Conservation (phyloP, 2,888 invertebrate genomes). For the Brachypalpus laphriformis region DNA sequence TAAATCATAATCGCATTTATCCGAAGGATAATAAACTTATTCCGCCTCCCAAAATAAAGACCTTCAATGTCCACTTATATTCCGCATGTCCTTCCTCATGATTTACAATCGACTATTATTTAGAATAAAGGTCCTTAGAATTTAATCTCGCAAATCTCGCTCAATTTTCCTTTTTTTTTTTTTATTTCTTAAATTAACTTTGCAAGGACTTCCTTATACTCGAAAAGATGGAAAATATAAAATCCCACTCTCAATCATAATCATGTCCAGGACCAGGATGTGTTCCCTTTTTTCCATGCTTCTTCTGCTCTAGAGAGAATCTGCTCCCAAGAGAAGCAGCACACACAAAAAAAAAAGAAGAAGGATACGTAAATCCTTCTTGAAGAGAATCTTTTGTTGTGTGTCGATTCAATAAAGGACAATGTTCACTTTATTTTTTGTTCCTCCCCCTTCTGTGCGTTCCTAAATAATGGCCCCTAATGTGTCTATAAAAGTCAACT, state of each 20-base stretch:
- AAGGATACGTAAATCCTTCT: slow-evolving; percentile 46
- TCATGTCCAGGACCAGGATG: slow-evolving; percentile 43
- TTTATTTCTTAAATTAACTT: slow-evolving; percentile 52
- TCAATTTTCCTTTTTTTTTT: slow-evolving; percentile 17
- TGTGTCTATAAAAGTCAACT: slow-evolving; percentile 72
- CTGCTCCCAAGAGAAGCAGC: slow-evolving; percentile 11
- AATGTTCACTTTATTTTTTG: slow-evolving; percentile 54
- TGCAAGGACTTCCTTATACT: slow-evolving; percentile 18
- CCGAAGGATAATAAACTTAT: slow-evolving; percentile 40
- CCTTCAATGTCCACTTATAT: slow-evolving; percentile 29
- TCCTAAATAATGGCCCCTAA: slow-evolving; percentile 63
- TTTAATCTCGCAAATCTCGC: slow-evolving; percentile 66
- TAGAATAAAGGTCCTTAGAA: slow-evolving; percentile 42
- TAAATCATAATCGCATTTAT: slow-evolving; percentile 56
- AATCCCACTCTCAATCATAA: slow-evolving; percentile 62
- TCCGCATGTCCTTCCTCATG: slow-evolving; percentile 7
- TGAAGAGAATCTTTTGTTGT: slow-evolving; percentile 59
- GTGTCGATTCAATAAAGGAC: slow-evolving; percentile 72
- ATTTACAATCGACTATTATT: slow-evolving; percentile 60
- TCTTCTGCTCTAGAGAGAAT: not conserved
- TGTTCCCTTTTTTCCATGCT: not conserved
- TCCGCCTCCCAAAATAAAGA: not conserved
- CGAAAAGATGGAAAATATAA: slow-evolving; percentile 45
- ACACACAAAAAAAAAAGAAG: not conserved
- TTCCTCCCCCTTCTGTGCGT: slow-evolving; percentile 5